Percentiles rank a stretch among this genome's conserved stretches.
These are phyloP conservation scores for Argyrosomus regius DNA, from an alignment of 2,797 vertebrate genomes.

Conservation along the genomic window DNA sequence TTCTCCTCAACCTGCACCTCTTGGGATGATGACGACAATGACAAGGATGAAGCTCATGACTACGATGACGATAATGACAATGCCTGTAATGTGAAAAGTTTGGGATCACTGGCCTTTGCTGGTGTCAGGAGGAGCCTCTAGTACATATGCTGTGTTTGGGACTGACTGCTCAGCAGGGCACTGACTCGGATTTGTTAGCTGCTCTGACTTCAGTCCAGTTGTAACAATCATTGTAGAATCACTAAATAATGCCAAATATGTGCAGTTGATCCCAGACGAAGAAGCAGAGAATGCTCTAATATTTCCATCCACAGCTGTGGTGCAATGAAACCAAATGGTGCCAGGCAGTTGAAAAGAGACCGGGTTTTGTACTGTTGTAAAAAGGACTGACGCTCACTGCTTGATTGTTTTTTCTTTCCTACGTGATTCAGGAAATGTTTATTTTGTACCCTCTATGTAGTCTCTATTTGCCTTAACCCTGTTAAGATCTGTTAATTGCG, in stretches of 20 bases:
- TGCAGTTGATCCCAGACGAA: slow-evolving; percentile 36
- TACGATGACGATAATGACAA: slow-evolving; percentile 57
- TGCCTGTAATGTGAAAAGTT: slow-evolving; percentile 82
- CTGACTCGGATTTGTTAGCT: slow-evolving; percentile 30
- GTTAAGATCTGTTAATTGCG: not conserved
- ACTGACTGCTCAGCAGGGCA: slow-evolving; percentile 35
- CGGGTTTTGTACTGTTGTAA: slow-evolving; percentile 47
- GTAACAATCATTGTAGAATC: slow-evolving; percentile 49
- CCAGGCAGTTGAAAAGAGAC: slow-evolving; percentile 39
- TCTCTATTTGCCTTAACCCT: slow-evolving; percentile 34
- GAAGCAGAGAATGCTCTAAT: slow-evolving; percentile 20
- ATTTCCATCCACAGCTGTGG: slow-evolving; percentile 25
- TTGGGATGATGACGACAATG: slow-evolving; percentile 27
- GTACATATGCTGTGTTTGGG: slow-evolving; percentile 34
- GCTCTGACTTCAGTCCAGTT: slow-evolving; percentile 43
- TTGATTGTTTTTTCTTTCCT: slow-evolving; percentile 22
- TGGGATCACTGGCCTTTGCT: slow-evolving; percentile 57
- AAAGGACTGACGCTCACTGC: slow-evolving; percentile 45
- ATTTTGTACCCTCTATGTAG: slow-evolving; percentile 8
- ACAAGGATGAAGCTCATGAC: slow-evolving; percentile 34
- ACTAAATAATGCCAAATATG: slow-evolving; percentile 39
- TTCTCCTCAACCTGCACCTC: slow-evolving; percentile 20
- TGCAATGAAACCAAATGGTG: slow-evolving; percentile 44
- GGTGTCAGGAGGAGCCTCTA: slow-evolving; percentile 41
- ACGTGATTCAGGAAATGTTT: slow-evolving; percentile 41